Evolutionary conservation across 2,113 vertebrate species (phyloP).

Genomic region (Ciconia maguari): DNA sequence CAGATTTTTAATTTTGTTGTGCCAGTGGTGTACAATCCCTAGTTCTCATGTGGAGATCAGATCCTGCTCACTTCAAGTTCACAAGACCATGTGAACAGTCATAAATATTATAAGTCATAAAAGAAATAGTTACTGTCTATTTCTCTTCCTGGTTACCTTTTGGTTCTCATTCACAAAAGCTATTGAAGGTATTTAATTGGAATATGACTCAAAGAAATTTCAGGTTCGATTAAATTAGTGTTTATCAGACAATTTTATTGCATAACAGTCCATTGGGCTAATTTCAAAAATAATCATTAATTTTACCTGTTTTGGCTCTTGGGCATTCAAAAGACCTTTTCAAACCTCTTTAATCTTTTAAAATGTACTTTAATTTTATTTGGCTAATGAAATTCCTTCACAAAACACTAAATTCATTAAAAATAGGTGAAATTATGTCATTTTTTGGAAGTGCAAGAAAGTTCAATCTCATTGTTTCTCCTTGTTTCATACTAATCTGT

Average conservation of each 20-base stretch:
- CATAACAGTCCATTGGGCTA: not conserved
- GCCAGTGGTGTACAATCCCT: not conserved
- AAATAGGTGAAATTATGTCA: not conserved
- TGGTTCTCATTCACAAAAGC: not conserved
- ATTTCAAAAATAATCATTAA: not conserved
- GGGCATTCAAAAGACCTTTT: not conserved
- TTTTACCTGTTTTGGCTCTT: not conserved
- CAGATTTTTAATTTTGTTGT: not conserved
- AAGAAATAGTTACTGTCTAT: not conserved
- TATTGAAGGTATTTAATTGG: not conserved
- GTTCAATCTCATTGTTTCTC: not conserved
- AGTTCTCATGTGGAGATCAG: not conserved
- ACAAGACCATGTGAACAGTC: not conserved
- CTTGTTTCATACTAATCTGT: not conserved
- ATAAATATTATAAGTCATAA: not conserved
- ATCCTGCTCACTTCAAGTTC: not conserved
- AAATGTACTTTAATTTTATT: not conserved
- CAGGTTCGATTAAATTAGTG: not conserved
- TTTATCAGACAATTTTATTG: not conserved
- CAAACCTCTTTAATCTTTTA: not conserved
- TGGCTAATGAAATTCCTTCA: not conserved
- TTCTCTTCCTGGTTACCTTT: not conserved
- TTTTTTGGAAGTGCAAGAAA: not conserved
- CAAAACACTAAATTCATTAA: not conserved
- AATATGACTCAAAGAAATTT: not conserved